A percentile compares a stretch with the other conserved stretches of the same genome.
Conservation (phyloP, 2,888 invertebrate genomes). For the Empis stercorea region DNA sequence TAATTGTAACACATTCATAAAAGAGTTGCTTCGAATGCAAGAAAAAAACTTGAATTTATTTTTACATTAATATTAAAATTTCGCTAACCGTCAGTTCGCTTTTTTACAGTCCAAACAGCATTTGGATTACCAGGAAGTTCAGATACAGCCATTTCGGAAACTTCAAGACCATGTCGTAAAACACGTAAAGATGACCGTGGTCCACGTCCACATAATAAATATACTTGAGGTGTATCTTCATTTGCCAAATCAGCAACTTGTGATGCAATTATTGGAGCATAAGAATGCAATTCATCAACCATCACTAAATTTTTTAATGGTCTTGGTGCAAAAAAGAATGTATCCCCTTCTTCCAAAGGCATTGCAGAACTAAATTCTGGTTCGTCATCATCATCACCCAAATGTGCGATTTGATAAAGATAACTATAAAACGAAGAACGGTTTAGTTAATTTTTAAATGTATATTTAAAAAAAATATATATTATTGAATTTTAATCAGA, state of each 20-base stretch:
- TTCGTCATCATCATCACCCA: conserved; percentile 98
- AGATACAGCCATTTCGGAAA: conserved; percentile 99
- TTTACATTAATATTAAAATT: too few relatives aligned
- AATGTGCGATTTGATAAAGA: conserved; percentile 96
- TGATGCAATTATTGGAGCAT: conserved; percentile 78
- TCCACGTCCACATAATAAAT: conserved; percentile 91
- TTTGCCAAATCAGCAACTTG: conserved; percentile 90
- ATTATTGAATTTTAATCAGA: conserved; percentile 4
- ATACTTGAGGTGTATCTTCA: conserved; percentile 97
- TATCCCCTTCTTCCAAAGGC: conserved; percentile 97
- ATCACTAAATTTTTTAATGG: conserved; percentile 85
- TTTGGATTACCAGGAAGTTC: conserved; percentile 99
- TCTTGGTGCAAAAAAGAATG: conserved; percentile 96
- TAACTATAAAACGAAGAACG: conserved; percentile 52
- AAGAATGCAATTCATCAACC: conserved; percentile 93
- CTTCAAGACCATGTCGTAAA: conserved; percentile 92
- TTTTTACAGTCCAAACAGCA: conserved; percentile 98
- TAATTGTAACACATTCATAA: too few relatives aligned
- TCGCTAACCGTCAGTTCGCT: conserved; percentile 85
- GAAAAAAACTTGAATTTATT: too few relatives aligned
- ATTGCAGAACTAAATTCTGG: conserved; percentile 97
- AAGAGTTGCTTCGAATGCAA: too few relatives aligned
- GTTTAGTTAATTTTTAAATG: conserved; percentile 2
- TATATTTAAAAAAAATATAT: background rate
- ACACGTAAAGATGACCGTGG: conserved; percentile 88